phyloP scores from a whole-genome alignment of 2,113 vertebrate species.

The Conger conger region DNA sequence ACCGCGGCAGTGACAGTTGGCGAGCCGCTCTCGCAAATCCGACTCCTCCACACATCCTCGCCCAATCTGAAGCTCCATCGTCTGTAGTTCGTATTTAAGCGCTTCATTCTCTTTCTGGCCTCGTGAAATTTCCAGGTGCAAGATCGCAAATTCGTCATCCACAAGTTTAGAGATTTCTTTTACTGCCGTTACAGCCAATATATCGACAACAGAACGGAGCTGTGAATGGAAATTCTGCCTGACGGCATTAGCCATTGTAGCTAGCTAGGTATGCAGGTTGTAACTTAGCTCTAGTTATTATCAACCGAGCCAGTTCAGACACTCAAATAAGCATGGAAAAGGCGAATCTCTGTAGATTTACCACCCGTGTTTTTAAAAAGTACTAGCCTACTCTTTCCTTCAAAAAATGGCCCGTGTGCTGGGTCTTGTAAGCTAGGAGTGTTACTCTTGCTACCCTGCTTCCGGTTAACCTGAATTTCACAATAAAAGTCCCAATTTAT shows the following conservation, averaged over 20 bases:
- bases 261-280: neutral
- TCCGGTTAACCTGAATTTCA: no score
- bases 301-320: neutral
- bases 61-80: conserved; percentile 17
- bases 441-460: no score
- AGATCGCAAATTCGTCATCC: conserved; percentile 1
- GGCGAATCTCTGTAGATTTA: neutral
- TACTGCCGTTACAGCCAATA: conserved; percentile 7
- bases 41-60: neutral
- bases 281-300: neutral
- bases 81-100: conserved; percentile 14
- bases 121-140: conserved; percentile 20
- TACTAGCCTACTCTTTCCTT: neutral
- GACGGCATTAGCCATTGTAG: neutral
- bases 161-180: conserved; percentile 20
- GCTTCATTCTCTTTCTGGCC: conserved; percentile 19
- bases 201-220: conserved; percentile 15
- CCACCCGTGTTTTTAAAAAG: neutral
- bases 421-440: no score
- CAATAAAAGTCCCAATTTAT: no score
- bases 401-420: no score
- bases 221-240: conserved; percentile 2
- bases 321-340: neutral
- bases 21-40: neutral
- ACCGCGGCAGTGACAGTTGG: neutral